Percentiles rank a stretch among this genome's conserved stretches.
Conservation (phyloP, 2,113 vertebrate species). For the Casuarius casuarius region DNA sequence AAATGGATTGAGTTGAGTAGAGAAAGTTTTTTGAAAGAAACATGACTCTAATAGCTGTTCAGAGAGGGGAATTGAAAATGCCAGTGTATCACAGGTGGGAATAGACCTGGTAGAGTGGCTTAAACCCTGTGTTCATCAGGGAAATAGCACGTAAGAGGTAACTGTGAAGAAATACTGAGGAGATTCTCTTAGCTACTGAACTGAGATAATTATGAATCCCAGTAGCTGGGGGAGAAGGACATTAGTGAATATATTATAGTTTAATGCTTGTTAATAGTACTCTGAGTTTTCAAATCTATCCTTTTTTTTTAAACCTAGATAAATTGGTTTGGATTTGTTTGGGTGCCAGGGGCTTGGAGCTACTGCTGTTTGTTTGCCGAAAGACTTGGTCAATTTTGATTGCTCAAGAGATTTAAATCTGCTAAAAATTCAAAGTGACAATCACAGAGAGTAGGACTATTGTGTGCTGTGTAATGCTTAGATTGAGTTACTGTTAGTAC, state of each 20-base stretch:
- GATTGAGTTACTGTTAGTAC: not conserved
- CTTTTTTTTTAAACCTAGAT: not conserved
- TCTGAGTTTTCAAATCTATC: not conserved
- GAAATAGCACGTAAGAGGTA: not conserved
- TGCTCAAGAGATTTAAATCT: not conserved
- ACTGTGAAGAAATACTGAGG: not conserved
- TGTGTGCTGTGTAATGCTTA: not conserved
- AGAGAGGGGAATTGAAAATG: not conserved
- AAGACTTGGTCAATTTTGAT: not conserved
- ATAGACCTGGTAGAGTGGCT: not conserved
- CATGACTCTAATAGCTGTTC: not conserved
- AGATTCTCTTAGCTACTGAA: not conserved
- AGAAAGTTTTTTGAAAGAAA: not conserved
- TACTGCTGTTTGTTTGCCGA: not conserved
- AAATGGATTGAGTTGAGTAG: not conserved
- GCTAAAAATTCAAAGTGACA: not conserved
- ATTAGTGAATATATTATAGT: not conserved
- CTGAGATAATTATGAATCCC: not conserved
- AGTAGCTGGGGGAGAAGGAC: not conserved
- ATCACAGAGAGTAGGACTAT: not conserved
- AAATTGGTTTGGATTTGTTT: not conserved
- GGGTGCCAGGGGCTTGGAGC: not conserved
- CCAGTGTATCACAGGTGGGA: not conserved
- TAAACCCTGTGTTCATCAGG: not conserved
- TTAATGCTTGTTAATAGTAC: not conserved